Evolutionary conservation across 2,113 vertebrate species (phyloP).

Genomic region (Poicephalus meyeri): DNA sequence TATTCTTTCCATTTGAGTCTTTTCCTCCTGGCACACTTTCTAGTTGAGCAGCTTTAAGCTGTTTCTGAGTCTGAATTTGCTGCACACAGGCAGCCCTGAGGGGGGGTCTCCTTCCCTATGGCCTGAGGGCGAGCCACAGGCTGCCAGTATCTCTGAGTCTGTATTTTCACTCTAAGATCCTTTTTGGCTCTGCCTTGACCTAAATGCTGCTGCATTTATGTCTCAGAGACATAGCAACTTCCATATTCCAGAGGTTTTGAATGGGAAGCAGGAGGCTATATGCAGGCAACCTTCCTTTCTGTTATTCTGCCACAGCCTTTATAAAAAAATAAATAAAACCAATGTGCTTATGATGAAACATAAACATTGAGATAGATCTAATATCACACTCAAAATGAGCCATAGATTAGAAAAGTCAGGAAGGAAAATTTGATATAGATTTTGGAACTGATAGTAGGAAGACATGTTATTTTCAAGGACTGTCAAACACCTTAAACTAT

Average conservation of each 20-base stretch:
- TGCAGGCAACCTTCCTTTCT: background rate
- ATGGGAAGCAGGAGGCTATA: background rate
- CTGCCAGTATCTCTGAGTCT: background rate
- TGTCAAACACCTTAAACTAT: background rate
- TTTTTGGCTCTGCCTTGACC: background rate
- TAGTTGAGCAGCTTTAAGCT: background rate
- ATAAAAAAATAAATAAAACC: background rate
- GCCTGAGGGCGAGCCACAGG: fast-evolving
- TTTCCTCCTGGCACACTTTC: background rate
- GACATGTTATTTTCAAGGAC: background rate
- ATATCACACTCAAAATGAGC: background rate
- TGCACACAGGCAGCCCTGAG: background rate
- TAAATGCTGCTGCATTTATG: background rate
- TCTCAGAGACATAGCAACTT: fast-evolving
- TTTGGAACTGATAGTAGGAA: background rate
- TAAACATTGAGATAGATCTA: background rate
- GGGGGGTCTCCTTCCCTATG: background rate
- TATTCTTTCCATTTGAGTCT: background rate
- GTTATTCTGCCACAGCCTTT: background rate
- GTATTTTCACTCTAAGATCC: background rate
- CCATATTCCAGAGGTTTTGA: background rate
- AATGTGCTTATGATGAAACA: background rate
- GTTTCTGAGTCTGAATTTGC: background rate
- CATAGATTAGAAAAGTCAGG: background rate
- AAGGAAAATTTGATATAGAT: background rate